Conservation (phyloP, 92 coral and sea anemone genomes). For the Parazoanthus darwini region DNA sequence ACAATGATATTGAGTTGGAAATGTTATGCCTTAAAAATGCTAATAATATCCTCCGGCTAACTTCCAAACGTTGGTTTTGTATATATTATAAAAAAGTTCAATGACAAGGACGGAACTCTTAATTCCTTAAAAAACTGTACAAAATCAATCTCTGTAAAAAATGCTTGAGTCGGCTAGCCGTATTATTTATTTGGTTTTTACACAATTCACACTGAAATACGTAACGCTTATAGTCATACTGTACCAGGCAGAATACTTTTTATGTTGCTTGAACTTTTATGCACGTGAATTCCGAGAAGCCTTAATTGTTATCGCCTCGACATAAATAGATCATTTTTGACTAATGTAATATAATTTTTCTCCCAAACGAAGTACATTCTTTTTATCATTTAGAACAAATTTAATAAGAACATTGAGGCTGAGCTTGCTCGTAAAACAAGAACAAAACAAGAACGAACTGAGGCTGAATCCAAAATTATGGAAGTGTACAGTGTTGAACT, state of each 20-base stretch:
- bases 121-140: too few species aligned
- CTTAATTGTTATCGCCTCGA: neutral
- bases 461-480: too few species aligned
- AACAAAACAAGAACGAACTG: too few species aligned
- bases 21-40: neutral
- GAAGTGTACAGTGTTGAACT: too few species aligned
- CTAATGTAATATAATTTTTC: neutral
- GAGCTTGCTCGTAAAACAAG: too few species aligned
- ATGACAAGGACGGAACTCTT: neutral
- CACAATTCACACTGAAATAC: neutral
- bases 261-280: neutral
- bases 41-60: too few species aligned
- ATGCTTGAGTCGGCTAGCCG: neutral
- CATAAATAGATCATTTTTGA: neutral
- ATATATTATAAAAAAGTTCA: too few species aligned
- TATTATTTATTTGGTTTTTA: too few species aligned
- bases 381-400: too few species aligned
- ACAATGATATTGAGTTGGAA: neutral
- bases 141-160: neutral
- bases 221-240: too few species aligned
- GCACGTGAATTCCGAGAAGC: neutral
- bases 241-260: too few species aligned
- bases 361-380: neutral
- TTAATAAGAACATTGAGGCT: too few species aligned
- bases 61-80: neutral